Evolutionary conservation across 35 echinoderm and acorn worm species (phyloP), one percentile per base, ranked within the genome.

Genomic region (Eucidaris tribuloides): DNA sequence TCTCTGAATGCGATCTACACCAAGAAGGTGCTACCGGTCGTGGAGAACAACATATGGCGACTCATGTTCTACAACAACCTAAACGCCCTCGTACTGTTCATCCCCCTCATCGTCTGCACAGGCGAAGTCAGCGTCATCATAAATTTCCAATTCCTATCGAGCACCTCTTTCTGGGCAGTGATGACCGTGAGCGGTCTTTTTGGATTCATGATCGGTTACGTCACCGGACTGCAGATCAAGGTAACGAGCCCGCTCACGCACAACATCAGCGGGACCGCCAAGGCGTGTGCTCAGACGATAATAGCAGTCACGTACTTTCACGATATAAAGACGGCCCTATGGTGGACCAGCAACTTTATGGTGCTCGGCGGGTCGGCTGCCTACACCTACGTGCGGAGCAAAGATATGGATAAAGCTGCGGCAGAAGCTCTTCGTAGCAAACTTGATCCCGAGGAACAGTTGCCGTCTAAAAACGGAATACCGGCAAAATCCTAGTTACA

Each of bases 31-130:
- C 82, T 99, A 30, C 86, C 82, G n/a, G 77, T 68, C 0, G 96
- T 99, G 11, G 96, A 99, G 44, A 84, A 84, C 80, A 90, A 92
- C 80, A 86, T 99, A 30, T 89, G 96, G 86, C 70, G 78, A 19
- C 84, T 93, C 22, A 89, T 93, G 86, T 99, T 93, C 87, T 93
- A 99, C 96, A 99, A 99, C 71, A 99, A 99, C 60, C 88, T 99
- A 83, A 99, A 99, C 37, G 96, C 96, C 6, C 27, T 80, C 11
- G 78, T 99, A 2, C 83, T 99, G 7, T 99, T 99, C 78, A 25
- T 99, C 7, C 96, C 96, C 3, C 52, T 99, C 13, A 46, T 99
- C 35, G 32, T 93, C 1, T 3, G 93, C 3, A 87, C 49, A 7
- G 82, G 79, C 18, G 96, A 99, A 62, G 25, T 88, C 32, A 36